Percentiles rank a stretch among this genome's conserved stretches.
Conservation (phyloP, 2,797 vertebrate species). For the Eidolon dupreanum region DNA sequence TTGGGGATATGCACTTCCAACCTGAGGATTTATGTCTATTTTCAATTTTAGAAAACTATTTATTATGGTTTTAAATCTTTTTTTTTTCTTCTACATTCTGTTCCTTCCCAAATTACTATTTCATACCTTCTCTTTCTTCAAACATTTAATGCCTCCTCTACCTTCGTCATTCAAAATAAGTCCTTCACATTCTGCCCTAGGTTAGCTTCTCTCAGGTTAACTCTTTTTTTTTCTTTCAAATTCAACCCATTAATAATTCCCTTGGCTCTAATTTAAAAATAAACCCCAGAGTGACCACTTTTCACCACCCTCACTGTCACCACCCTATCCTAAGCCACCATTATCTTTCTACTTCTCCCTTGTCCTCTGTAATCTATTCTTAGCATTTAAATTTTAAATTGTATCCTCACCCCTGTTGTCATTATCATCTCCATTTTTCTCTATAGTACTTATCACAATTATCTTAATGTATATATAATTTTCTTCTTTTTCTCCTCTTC, state of each 20-base stretch:
- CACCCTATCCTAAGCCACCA: neutral
- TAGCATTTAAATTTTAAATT: conserved; percentile 5
- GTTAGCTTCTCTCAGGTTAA: neutral
- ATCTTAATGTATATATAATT: neutral
- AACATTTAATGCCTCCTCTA: neutral
- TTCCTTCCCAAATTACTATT: conserved; percentile 16
- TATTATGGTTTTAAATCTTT: neutral
- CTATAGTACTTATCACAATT: neutral
- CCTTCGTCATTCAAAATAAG: neutral
- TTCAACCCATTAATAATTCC: neutral
- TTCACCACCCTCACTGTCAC: neutral
- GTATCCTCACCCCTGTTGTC: neutral
- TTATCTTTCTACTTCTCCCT: neutral
- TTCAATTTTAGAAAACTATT: conserved; percentile 10
- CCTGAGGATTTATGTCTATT: neutral
- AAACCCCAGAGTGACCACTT: neutral
- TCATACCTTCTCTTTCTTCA: neutral
- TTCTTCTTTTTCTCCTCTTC: neutral
- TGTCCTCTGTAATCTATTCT: neutral
- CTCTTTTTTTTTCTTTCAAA: neutral
- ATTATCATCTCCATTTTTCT: neutral
- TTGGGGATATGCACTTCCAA: neutral
- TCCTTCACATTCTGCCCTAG: neutral
- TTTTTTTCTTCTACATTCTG: neutral
- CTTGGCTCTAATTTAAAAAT: conserved; percentile 3